phyloP scores from a whole-genome alignment of 2,888 invertebrate species.

The Gymnocheta viridis region DNA sequence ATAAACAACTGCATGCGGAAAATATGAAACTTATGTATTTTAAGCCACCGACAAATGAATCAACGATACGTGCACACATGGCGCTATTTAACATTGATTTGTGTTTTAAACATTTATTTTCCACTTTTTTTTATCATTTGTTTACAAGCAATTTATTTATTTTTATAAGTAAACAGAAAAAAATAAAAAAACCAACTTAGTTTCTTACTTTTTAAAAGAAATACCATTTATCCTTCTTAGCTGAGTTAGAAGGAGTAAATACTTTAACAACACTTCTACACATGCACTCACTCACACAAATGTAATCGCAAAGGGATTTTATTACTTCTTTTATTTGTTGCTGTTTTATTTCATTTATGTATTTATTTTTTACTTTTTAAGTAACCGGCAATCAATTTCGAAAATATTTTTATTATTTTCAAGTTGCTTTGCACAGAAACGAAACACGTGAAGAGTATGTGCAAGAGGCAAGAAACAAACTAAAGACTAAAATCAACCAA shows the following conservation, averaged over 20 bases:
- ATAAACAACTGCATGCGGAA: slow-evolving; percentile 31
- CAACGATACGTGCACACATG: slow-evolving; percentile 46
- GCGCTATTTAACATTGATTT: slow-evolving; percentile 59
- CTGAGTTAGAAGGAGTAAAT: slow-evolving; percentile 14
- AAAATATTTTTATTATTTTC: slow-evolving; percentile 64
- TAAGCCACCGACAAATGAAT: slow-evolving; percentile 22
- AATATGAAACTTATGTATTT: slow-evolving; percentile 15
- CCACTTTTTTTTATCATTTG: slow-evolving; percentile 50
- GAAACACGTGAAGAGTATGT: slow-evolving; percentile 47
- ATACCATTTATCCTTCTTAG: slow-evolving; percentile 44
- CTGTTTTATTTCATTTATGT: slow-evolving; percentile 29
- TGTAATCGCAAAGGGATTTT: not conserved
- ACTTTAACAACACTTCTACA: slow-evolving; percentile 13
- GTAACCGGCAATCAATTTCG: slow-evolving; percentile 66
- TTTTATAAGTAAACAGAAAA: not conserved
- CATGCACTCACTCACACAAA: not conserved
- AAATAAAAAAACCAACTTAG: slow-evolving; percentile 6
- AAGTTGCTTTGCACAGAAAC: slow-evolving; percentile 48
- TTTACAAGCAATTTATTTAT: slow-evolving; percentile 61
- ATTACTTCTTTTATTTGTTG: slow-evolving; percentile 28
- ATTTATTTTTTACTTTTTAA: slow-evolving; percentile 39
- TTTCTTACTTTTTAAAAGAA: slow-evolving; percentile 12
- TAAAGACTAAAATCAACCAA: slow-evolving; percentile 60
- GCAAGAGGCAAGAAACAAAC: slow-evolving; percentile 63
- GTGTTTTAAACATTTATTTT: slow-evolving; percentile 55